Evolutionary conservation across 2,797 vertebrate genomes (phyloP), one percentile per base, ranked within the genome.

Genomic region (Platalea minor): DNA sequence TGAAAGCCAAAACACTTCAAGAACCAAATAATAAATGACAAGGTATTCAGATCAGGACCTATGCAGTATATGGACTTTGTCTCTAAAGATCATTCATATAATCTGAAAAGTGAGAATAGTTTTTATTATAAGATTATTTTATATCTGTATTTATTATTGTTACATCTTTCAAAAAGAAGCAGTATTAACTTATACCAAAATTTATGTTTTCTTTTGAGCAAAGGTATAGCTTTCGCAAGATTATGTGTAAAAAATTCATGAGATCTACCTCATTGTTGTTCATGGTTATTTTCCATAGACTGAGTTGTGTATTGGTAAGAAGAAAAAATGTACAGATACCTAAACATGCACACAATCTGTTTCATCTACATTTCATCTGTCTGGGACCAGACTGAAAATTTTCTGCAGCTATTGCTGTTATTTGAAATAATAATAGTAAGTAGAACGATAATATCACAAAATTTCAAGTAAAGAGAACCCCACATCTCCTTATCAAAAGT

Each of bases 291-390:
- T 77, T 75, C 61, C 25, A 50, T 2, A 31, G 16, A 11, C 6
- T 0, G 0, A 61, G 3, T 14, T 46, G 17, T 54, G 7, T 21
- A 33, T 54, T 54, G 31, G 10, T 45, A 61, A 69, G 21, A 19
- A 67, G 19, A 39, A 81, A 79, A 84, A 92, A 28, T 0, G 0
- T 21, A 53, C 31, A 43, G 5, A 61, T 31, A 28, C 7, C 43
- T n/a, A 56, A 80, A 63, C 6, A 41, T 29, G 13, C 1, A 41
- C 5, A 53, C 3, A 31, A 5, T 35, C 15, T 50, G 4, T 24
- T 79, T 69, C 8, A 57, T 16, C 28, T 64, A 15, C 3, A 18
- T 14, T 57, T 9, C 19, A 17, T 39, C 26, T 59, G 5, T 18
- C 29, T 74, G 29, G 33, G 26, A 53, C 28, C 14, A 92, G 19